Percentiles rank a stretch among this genome's conserved stretches.
Evolutionary conservation across 1,140 invertebrate genomes (phyloP).

Genomic region (Trachelipus rathkii): DNA sequence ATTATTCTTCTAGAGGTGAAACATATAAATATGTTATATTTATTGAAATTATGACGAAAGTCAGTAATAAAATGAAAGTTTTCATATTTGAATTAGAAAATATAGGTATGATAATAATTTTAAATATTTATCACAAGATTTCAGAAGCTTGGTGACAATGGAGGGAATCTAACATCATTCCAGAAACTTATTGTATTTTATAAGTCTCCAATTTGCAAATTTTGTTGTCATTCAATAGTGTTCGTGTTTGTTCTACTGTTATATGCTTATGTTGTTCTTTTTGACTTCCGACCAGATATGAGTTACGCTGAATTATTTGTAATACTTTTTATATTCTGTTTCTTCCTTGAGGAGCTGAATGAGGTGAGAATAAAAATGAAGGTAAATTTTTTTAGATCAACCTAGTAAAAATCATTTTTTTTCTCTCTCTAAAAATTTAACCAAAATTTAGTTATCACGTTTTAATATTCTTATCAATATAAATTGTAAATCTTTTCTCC

Average conservation of each 20-base stretch:
- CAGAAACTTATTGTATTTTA: slow-evolving; percentile 46
- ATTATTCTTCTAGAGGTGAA: too few species aligned
- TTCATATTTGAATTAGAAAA: too few species aligned
- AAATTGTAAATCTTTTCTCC: background rate
- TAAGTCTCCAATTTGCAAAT: slow-evolving; percentile 46
- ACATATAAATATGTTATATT: too few species aligned
- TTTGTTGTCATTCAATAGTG: slow-evolving; percentile 47
- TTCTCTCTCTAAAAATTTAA: too few species aligned
- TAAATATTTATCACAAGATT: slow-evolving; percentile 14
- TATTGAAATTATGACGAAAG: too few species aligned
- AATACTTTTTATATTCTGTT: slow-evolving; percentile 52
- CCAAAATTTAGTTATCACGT: too few species aligned
- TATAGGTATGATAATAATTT: too few species aligned
- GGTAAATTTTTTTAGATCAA: too few species aligned
- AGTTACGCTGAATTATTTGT: slow-evolving; percentile 49
- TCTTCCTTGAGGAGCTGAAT: slow-evolving; percentile 52
- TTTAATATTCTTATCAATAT: too few species aligned
- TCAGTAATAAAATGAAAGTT: too few species aligned
- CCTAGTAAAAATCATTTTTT: background rate
- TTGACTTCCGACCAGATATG: slow-evolving; percentile 49
- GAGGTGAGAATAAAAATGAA: too few species aligned
- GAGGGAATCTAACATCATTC: slow-evolving; percentile 45
- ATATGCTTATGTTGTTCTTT: slow-evolving; percentile 52
- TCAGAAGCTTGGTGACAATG: slow-evolving; percentile 45
- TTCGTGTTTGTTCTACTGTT: slow-evolving; percentile 52